These are phyloP conservation scores for Urosaurus nigricauda DNA, from an alignment of 2,797 vertebrate genomes.

Conservation along the genomic window DNA sequence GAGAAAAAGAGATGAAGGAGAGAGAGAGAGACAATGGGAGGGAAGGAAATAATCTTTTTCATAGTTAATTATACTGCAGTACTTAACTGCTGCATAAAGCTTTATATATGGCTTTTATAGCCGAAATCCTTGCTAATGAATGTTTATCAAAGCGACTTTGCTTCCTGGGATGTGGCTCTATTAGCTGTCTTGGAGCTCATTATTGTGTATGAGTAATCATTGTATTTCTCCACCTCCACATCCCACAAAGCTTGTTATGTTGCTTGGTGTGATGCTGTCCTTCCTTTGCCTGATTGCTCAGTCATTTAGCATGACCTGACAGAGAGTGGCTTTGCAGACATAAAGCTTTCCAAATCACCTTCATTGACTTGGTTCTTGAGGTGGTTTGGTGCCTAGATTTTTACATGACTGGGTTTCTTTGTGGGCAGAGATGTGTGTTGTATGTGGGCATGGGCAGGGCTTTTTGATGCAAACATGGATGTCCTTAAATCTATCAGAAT, in stretches of 20 bases:
- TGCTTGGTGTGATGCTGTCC: background rate
- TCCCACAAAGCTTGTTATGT: background rate
- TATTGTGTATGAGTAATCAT: background rate
- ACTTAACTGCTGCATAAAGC: background rate
- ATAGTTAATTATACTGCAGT: background rate
- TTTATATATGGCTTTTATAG: background rate
- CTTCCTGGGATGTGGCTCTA: background rate
- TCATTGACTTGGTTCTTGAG: background rate
- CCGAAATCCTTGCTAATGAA: background rate
- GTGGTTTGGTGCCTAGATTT: too few species aligned
- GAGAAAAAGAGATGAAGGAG: too few species aligned
- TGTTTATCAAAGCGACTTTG: background rate
- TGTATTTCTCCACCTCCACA: too few species aligned
- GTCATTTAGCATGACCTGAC: constrained; percentile 5
- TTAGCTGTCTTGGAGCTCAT: background rate
- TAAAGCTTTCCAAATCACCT: background rate
- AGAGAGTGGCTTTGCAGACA: too few species aligned
- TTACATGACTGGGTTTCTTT: background rate
- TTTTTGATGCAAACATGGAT: background rate
- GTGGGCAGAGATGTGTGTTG: background rate
- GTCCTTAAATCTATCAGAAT: background rate
- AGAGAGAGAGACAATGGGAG: too few species aligned
- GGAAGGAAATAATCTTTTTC: too few species aligned
- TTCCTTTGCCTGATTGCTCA: constrained; percentile 8
- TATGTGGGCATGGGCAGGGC: background rate